Conservation (phyloP, 1,140 invertebrate species). For the Calephelis nemesis region DNA sequence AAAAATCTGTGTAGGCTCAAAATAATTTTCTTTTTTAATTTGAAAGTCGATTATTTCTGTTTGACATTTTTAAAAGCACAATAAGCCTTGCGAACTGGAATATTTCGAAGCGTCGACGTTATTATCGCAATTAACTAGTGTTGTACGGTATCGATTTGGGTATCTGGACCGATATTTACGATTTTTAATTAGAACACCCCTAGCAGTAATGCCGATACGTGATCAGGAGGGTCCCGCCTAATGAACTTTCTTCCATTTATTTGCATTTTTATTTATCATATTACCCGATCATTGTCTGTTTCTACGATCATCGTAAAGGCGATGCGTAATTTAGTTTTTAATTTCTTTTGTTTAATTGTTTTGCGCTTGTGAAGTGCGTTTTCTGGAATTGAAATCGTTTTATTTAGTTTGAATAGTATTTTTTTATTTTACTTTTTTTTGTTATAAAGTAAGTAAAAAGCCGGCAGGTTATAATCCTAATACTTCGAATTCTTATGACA, state of each 20-base stretch:
- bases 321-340: slow-evolving; percentile 4
- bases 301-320: background rate
- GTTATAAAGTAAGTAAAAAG: no score
- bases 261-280: slow-evolving; percentile 24
- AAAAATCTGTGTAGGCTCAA: background rate
- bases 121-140: slow-evolving; percentile 31
- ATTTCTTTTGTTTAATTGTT: background rate
- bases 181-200: slow-evolving; percentile 56
- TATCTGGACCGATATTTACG: slow-evolving; percentile 45
- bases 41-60: slow-evolving; percentile 4
- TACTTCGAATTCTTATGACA: no score
- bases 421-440: no score
- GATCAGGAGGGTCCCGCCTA: slow-evolving; percentile 33
- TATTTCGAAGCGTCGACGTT: background rate
- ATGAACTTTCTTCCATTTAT: slow-evolving; percentile 30
- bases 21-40: background rate
- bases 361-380: no score
- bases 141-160: slow-evolving; percentile 33
- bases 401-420: no score
- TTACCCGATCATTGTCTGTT: slow-evolving; percentile 7
- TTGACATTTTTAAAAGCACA: slow-evolving; percentile 5
- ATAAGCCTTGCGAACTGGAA: slow-evolving; percentile 10
- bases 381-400: no score
- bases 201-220: slow-evolving; percentile 43
- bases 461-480: no score